Evolutionary conservation across 2,113 vertebrate species (phyloP).

Genomic region (Smithornis capensis): DNA sequence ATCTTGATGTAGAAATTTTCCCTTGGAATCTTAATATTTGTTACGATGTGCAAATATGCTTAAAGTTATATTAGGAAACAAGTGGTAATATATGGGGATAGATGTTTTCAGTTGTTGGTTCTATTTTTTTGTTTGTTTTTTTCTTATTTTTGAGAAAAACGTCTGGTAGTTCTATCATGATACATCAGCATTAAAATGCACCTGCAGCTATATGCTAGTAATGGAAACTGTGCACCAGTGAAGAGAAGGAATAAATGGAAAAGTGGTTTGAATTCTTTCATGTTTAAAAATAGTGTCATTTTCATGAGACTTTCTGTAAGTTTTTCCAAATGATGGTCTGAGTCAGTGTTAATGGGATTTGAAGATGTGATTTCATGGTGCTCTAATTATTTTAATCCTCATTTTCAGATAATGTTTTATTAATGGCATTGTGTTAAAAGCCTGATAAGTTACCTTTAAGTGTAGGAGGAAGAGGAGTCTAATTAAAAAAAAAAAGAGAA

Average conservation of each 20-base stretch:
- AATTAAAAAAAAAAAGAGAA: background rate
- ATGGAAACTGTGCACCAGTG: background rate
- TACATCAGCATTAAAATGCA: background rate
- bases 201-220: background rate
- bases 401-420: conserved; percentile 43
- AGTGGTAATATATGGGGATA: background rate
- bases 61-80: background rate
- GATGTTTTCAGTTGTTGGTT: background rate
- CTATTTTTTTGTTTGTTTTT: background rate
- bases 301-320: background rate
- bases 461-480: background rate
- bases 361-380: conserved; percentile 28
- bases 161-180: background rate
- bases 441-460: conserved; percentile 31
- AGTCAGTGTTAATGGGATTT: conserved; percentile 47
- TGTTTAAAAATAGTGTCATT: background rate
- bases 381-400: conserved; percentile 52
- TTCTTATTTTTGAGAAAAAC: background rate
- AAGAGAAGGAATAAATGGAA: background rate
- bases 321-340: conserved; percentile 10
- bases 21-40: background rate
- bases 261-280: background rate
- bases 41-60: background rate
- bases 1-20: background rate
- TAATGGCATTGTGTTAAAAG: conserved; percentile 47